Evolutionary conservation across 2,888 invertebrate species (phyloP).

Genomic region (Gasteruption jaculator): DNA sequence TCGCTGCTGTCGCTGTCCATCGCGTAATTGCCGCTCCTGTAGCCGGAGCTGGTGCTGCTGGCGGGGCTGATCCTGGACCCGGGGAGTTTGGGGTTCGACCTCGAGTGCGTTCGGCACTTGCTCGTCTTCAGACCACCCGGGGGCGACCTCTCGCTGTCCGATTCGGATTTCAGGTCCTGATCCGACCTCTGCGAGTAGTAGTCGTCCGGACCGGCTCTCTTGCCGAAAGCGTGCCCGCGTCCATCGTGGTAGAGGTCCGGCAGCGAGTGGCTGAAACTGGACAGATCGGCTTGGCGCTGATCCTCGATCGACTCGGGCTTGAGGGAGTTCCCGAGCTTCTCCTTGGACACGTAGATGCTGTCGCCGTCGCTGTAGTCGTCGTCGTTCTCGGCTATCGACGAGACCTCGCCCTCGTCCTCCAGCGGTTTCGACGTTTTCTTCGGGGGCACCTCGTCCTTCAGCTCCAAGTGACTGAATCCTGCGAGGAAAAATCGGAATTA

Average conservation of each 20-base stretch:
- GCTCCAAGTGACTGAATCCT: constrained; percentile 61
- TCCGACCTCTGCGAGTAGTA: constrained; percentile 8
- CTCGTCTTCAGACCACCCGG: constrained; percentile 17
- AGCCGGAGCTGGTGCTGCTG: constrained; percentile 53
- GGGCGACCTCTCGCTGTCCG: constrained; percentile 21
- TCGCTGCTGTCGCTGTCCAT: constrained; percentile 54
- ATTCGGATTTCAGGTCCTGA: constrained; percentile 11
- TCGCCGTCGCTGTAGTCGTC: constrained; percentile 34
- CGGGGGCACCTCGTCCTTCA: constrained; percentile 50
- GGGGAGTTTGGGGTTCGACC: no score
- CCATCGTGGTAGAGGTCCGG: constrained; percentile 41
- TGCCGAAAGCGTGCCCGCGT: constrained; percentile 6
- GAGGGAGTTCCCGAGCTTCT: background rate
- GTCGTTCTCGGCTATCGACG: constrained; percentile 27
- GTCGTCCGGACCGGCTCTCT: no score
- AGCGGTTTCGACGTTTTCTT: constrained; percentile 14
- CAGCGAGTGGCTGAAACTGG: constrained; percentile 18
- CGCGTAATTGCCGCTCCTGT: constrained; percentile 53
- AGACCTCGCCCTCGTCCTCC: constrained; percentile 7
- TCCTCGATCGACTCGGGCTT: constrained; percentile 4
- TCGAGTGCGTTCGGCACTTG: background rate
- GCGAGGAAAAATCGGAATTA: constrained; percentile 32
- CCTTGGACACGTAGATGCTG: constrained; percentile 27
- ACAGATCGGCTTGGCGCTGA: constrained; percentile 14
- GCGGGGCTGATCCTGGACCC: constrained; percentile 25